phyloP scores from a whole-genome alignment of 2,797 vertebrate genomes.

The Moxostoma hubbsi region DNA sequence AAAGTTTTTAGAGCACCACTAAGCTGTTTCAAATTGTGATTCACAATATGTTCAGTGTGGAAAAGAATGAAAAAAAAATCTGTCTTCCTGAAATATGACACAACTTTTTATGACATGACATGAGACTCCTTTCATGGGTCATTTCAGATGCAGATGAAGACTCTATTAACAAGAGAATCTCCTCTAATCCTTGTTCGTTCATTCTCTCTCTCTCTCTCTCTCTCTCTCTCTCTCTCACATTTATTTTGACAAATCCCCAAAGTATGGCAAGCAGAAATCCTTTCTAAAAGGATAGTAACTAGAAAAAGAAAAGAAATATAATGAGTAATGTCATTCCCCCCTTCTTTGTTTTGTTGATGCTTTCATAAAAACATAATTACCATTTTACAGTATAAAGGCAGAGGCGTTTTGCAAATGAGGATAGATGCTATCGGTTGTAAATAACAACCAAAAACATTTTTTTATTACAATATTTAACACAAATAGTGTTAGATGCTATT shows the following conservation, averaged over 20 bases:
- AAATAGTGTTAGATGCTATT: too few relatives aligned
- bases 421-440: too few relatives aligned
- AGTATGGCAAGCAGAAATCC: conserved; percentile 10
- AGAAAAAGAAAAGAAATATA: neutral
- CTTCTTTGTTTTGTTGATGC: too few relatives aligned
- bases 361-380: too few relatives aligned
- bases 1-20: neutral
- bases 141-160: conserved; percentile 47
- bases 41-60: conserved; percentile 1
- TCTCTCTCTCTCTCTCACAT: neutral
- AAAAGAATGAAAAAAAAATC: conserved; percentile 42
- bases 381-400: too few relatives aligned
- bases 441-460: too few relatives aligned
- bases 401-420: too few relatives aligned
- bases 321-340: too few relatives aligned
- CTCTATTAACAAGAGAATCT: conserved; percentile 48
- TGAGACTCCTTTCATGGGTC: conserved; percentile 52
- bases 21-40: neutral
- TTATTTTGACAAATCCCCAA: conserved; percentile 18
- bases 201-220: neutral
- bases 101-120: conserved; percentile 49
- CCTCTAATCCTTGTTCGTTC: neutral
- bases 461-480: too few relatives aligned
- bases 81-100: conserved; percentile 40
- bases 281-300: conserved; percentile 1